Evolutionary conservation across 2,797 vertebrate genomes (phyloP).

Genomic region (Gephyroberyx darwinii): DNA sequence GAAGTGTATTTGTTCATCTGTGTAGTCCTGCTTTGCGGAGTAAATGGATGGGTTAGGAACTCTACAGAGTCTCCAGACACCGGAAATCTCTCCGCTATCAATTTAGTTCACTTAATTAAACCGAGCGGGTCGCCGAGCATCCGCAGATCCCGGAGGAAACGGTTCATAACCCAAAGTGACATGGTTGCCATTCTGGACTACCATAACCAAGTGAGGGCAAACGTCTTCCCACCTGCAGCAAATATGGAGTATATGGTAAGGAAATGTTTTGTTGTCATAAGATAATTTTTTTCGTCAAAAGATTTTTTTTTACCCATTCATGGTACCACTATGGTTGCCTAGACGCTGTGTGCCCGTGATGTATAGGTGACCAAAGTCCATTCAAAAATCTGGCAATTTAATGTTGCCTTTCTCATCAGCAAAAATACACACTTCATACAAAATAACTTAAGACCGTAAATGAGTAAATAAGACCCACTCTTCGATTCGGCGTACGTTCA

Average conservation of each 20-base stretch:
- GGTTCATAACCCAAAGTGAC: slow-evolving; percentile 89
- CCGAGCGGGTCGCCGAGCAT: slow-evolving; percentile 27
- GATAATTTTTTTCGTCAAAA: no score
- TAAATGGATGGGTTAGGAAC: not conserved
- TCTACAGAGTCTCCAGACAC: not conserved
- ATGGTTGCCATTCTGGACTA: slow-evolving; percentile 92
- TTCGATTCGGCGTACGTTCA: no score
- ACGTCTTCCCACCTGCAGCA: slow-evolving; percentile 90
- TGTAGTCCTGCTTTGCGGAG: slow-evolving; percentile 14
- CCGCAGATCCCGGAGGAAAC: slow-evolving; percentile 82
- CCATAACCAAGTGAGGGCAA: slow-evolving; percentile 90
- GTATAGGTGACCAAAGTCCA: no score
- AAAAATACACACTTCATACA: no score
- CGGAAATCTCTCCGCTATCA: not conserved
- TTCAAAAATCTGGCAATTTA: no score
- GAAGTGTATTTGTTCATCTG: not conserved
- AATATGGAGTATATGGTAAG: slow-evolving; percentile 96
- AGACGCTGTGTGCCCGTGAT: no score
- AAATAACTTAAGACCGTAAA: no score
- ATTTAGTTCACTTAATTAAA: not conserved
- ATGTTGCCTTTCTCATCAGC: no score
- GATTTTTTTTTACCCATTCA: no score
- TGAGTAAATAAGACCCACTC: no score
- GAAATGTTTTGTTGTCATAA: not conserved
- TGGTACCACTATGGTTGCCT: no score